Base-by-base conservation (phyloP, 1,140 invertebrate genomes). In the Micrasema minimum region DNA sequence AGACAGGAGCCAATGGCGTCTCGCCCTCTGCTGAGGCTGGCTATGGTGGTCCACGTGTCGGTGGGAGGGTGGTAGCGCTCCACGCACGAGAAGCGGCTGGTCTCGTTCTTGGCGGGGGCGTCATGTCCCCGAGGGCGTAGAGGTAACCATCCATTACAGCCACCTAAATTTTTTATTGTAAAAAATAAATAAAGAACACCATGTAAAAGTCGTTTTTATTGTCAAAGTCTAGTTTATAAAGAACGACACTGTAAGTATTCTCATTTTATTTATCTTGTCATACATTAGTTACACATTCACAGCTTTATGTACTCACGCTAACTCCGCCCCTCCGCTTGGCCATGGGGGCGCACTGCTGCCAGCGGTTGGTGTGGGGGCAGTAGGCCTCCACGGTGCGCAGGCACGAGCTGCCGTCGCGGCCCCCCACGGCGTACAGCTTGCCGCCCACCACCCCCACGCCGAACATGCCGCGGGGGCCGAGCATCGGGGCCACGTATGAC, bases 1-100 rank as follows among this genome's bases (percentile, higher is more conserved):
- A 95, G 86, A 76, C 94, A 95, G 51, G 96, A 94, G 18, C 95
- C 96, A 51, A 98, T 93, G 2, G 95, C 94, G 85, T 98, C 97
- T 55, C 96, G 83, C 46, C 94, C 90, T 75, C 93, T 88, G 26
- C 90, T 92, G 83, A 98, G 90, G 4, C 92, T 89, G 9, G 95
- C 93, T 45, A 97, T 91, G 79, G 92, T 88, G n/a, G 92, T 89
- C 96, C 96, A 98, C 10, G 91, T 90, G 83, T 96, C 94, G 16
- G 91, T 91, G 75, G 89, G 81, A n/a, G 87, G 86, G 79, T 89
- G 86, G 80, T 89, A 97, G 85, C 96, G 90, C 87, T 98, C 96
- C 45, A 98, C 94, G 76, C 94, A 96, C 77, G 96, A 92, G 73
- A 96, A 93, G 80, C 93, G 86, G 70, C 89, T 89, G 11, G 92